These are phyloP conservation scores for Heterochromis multidens DNA, from an alignment of 2,113 vertebrate species.

Conservation along the genomic window DNA sequence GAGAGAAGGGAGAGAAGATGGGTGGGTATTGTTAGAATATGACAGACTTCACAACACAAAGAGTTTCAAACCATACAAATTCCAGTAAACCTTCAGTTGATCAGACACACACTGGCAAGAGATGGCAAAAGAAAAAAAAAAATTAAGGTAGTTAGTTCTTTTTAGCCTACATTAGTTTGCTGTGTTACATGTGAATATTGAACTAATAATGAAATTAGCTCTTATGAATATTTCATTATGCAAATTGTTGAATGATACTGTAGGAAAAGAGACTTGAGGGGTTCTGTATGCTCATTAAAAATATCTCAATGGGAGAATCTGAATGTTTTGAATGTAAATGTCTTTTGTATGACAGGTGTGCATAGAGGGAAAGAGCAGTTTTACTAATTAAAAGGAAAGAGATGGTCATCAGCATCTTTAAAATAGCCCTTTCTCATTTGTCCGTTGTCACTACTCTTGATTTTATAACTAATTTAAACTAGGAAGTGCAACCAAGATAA, in stretches of 20 bases:
- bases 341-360: slow-evolving; percentile 63
- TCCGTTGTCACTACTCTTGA: not conserved
- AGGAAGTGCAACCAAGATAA: slow-evolving; percentile 24
- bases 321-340: slow-evolving; percentile 62
- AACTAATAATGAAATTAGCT: slow-evolving; percentile 56
- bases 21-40: slow-evolving; percentile 64
- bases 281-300: slow-evolving; percentile 64
- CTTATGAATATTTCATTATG: slow-evolving; percentile 64
- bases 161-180: not conserved
- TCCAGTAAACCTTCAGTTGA: slow-evolving; percentile 2
- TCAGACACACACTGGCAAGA: not conserved
- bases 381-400: slow-evolving; percentile 64
- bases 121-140: not conserved
- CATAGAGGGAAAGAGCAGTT: slow-evolving; percentile 36
- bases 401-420: slow-evolving; percentile 3
- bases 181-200: slow-evolving; percentile 38
- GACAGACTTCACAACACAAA: slow-evolving; percentile 39
- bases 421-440: slow-evolving; percentile 2
- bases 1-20: slow-evolving; percentile 18
- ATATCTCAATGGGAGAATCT: slow-evolving; percentile 56
- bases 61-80: slow-evolving; percentile 42
- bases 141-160: not conserved
- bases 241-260: slow-evolving; percentile 50
- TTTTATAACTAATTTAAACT: slow-evolving; percentile 37
- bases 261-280: slow-evolving; percentile 51